A percentile compares a stretch with the other conserved stretches of the same genome.
phyloP scores from a whole-genome alignment of 2,113 vertebrate genomes.

The Morone saxatilis region DNA sequence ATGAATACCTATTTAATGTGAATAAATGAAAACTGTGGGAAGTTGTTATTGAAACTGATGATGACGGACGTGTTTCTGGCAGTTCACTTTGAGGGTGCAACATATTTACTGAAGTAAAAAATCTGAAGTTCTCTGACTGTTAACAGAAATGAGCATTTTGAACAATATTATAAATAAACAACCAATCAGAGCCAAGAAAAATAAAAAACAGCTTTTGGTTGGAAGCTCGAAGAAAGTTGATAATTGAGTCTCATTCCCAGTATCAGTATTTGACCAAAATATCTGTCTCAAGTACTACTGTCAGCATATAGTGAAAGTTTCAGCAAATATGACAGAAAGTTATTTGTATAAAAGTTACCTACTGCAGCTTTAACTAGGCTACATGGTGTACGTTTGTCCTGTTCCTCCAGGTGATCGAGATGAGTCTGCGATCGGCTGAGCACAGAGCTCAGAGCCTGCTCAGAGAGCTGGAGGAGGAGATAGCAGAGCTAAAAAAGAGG shows the following conservation, averaged over 20 bases:
- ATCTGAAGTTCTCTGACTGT: neutral
- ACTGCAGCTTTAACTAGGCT: neutral
- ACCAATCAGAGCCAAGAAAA: too few relatives aligned
- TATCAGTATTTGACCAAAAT: too few relatives aligned
- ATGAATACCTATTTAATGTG: neutral
- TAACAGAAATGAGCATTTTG: neutral
- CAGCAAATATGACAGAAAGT: too few relatives aligned
- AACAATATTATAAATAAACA: neutral
- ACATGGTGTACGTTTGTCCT: neutral
- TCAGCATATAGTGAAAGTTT: too few relatives aligned
- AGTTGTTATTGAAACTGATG: neutral
- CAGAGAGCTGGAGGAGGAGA: conserved; percentile 77
- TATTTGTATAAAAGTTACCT: too few relatives aligned
- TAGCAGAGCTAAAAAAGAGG: conserved; percentile 72
- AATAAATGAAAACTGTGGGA: neutral
- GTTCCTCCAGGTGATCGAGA: conserved; percentile 65
- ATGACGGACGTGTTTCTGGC: too few relatives aligned
- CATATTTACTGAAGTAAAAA: neutral
- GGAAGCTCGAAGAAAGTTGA: too few relatives aligned
- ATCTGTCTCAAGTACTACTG: too few relatives aligned
- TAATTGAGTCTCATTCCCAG: too few relatives aligned
- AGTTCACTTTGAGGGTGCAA: neutral
- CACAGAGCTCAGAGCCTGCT: conserved; percentile 71
- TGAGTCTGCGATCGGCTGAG: conserved; percentile 57
- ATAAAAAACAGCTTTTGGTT: too few relatives aligned